Base-by-base conservation (phyloP, 2,797 vertebrate genomes). In the Enteromius thamalakanensis region DNA sequence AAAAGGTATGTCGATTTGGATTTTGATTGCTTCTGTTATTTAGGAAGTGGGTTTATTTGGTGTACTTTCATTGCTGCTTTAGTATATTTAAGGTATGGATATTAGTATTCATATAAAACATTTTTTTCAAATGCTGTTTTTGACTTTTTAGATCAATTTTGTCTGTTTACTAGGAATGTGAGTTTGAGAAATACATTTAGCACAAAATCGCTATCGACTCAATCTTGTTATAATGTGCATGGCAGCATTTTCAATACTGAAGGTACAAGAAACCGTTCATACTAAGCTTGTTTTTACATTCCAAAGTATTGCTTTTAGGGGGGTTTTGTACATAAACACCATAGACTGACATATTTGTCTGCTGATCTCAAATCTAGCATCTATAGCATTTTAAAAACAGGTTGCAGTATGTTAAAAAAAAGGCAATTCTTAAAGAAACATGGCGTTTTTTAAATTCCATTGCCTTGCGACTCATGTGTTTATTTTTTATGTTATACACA, bases 1-100 rank as follows among this genome's bases (percentile, higher is more conserved):
- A 68, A 42, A 55, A 76, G 81, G 81, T 76, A 82, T 76, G 81
- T 40, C 1, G 0, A 29, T 55, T 82, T 15, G 14, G 42, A 23
- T 75, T 51, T 42, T 9, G 32, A 10, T 53, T 0, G 0, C 10
- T 42, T 75, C 2, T 32, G 51, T 45, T 81, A 4, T 8, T 45
- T 60, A 45, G n/a, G 3, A 21, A 58, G n/a, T 55, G n/a, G 53
- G 17, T 29, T 19, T 32, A 51, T 51, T 81, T 21, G 21, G 14
- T 49, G 29, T 68, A 8, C 34, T 23, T 37, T 40, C 3, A n/a
- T 67, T 9, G 60, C 40, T 65, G 42, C 76, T 53, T 67, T 26
- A 45, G 55, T 45, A 62, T 21, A 29, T 77, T 29, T 29, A 60
- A 45, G 21, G n/a, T 26, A 42, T 60, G 4, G 14, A 60, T 42